phyloP scores from a whole-genome alignment of 2,113 vertebrate species.

The Phalacrocorax brasilianus region DNA sequence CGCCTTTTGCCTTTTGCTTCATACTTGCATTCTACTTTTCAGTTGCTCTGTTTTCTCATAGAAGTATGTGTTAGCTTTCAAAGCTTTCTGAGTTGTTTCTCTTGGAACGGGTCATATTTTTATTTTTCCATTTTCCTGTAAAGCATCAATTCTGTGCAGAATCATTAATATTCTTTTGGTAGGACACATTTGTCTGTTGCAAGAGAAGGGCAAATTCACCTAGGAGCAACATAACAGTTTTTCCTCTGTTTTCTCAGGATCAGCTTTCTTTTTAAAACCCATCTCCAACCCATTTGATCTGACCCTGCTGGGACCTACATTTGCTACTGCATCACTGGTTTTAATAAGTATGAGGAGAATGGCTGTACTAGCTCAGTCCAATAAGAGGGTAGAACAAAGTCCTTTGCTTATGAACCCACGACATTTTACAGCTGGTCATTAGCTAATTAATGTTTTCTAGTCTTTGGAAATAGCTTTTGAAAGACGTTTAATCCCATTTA shows the following conservation, averaged over 20 bases:
- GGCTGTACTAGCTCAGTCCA: neutral
- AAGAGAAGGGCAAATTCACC: neutral
- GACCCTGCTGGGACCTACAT: neutral
- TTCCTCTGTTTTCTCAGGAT: neutral
- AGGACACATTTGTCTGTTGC: neutral
- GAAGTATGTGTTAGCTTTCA: neutral
- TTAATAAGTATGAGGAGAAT: neutral
- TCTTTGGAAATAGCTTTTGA: neutral
- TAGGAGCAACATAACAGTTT: neutral
- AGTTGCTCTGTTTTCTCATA: neutral
- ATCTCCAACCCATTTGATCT: neutral
- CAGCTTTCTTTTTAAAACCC: neutral
- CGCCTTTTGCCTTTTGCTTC: neutral
- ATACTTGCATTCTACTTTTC: neutral
- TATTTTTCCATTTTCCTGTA: neutral
- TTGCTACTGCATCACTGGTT: neutral
- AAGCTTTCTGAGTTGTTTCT: neutral
- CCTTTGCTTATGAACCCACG: neutral
- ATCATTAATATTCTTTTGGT: neutral
- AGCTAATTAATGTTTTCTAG: neutral
- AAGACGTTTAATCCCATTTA: neutral
- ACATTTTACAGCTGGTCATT: neutral
- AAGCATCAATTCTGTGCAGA: neutral
- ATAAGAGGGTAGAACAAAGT: neutral
- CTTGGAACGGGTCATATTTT: neutral